Evolutionary conservation across 2,888 invertebrate species (phyloP), one percentile per base, ranked within the genome.

Genomic region (Conistra vaccinii): DNA sequence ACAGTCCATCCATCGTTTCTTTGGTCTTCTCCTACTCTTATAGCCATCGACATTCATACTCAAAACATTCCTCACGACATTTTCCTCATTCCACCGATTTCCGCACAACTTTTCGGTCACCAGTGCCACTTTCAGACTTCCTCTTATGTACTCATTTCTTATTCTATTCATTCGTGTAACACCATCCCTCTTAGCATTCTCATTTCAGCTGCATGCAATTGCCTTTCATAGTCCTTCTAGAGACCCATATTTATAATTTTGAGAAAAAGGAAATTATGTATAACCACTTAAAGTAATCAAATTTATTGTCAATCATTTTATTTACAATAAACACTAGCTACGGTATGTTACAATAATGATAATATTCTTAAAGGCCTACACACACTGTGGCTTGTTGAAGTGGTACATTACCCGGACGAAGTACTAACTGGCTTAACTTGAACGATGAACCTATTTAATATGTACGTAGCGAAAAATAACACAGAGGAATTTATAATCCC

Each of bases 291-390:
- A 91, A 94, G 91, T 94, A 94, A 93, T 93, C 92, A 94, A 94
- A 92, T 95, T 95, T 95, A 96, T 96, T 96, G 95, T 96, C 96
- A 96, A 96, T 95, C 93, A 92, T 91, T 95, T 94, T 95, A 96
- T 96, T 95, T 95, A 96, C 95, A 96, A 86, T 94, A 95, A 94
- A 95, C 90, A 90, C 89, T 92, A 93, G 83, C 90, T 94, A 95
- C 91, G 88, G 80, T 91, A 91, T 91, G 87, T 92, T 90, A 89
- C 89, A 87, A 86, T 90, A 90, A 84, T 91, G 88, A 92, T 91
- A 91, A 87, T 85, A 85, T 76, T 80, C 84, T 83, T 81, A 85
- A 79, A 82, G 88, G 80, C 86, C 85, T 79, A 82, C 68, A 77
- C 78, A 81, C 62, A 70, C n/a, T 67, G 42, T 75, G 60, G 51